Base-by-base conservation (phyloP, 2,797 vertebrate genomes). In the Okamejei kenojei region DNA sequence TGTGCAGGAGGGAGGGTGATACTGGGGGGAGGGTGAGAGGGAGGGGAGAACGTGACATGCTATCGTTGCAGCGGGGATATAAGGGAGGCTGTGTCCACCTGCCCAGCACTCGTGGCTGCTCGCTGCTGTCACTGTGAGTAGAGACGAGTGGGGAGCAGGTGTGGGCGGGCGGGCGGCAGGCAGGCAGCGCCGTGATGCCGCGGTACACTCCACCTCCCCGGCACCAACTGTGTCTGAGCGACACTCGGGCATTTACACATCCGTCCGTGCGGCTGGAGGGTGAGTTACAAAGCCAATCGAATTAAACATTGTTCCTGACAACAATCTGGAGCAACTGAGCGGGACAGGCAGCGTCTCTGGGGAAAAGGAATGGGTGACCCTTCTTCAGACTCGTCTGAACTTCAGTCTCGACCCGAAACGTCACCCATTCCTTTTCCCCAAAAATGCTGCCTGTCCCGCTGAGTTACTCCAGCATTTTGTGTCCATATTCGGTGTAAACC, bases 1-100 rank as follows among this genome's bases (percentile, higher is more conserved):
- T 54, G 45, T 6, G 84, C 1, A 29, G 7, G 82, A n/a, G 58
- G 10, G 21, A 23, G 45, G 19, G 38, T 74, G 71, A 74, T 19
- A 68, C 10, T 21, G 23, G 80, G 45, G 45, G 13, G 58, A 7
- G n/a, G 84, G 6, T 6, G 7, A 58, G 19, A 13, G 26, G 54
- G 5, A 13, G 81, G 29, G 17, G 19, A 65, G 32, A 88, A 88
- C 58, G 29, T 96, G 96, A 94, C 94, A 93, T 93, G 93, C 95
- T 94, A 95, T 96, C 94, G 95, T 95, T 95, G 95, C 94, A 79
- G 94, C 95, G 93, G 94, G 93, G 93, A 95, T 94, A 95, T 93
- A 93, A 94, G 93, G 93, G n/a, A 63, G n/a, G 93, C 93, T 94
- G 94, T 94, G 93, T 93, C 94, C 93, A 88, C 84, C 74, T 86